Percentiles rank a stretch among this genome's conserved stretches.
Conservation (phyloP, 2,888 invertebrate genomes). For the Petrolisthes cinctipes region DNA sequence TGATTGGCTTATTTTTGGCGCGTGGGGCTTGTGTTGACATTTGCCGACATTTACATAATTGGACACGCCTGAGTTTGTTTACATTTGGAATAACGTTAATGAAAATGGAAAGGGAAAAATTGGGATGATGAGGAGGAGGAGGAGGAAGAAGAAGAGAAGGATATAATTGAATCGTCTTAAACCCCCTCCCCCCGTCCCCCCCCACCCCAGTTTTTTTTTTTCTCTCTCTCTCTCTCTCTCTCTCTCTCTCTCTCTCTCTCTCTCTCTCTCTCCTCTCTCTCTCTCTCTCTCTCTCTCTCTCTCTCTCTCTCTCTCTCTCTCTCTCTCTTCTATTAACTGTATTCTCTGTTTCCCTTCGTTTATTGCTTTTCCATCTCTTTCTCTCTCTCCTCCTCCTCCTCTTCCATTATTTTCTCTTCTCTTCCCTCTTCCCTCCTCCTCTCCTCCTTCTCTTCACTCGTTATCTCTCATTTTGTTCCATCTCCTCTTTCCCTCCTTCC, state of each 20-base stretch:
- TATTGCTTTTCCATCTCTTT: neutral
- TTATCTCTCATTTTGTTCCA: neutral
- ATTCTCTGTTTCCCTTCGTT: neutral
- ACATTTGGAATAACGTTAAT: conserved; percentile 9
- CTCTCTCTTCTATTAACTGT: neutral
- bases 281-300: neutral
- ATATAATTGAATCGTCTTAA: neutral
- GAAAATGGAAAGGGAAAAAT: neutral
- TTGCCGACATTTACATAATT: conserved; percentile 11
- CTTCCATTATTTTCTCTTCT: neutral
- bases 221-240: neutral
- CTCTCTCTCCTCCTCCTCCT: neutral
- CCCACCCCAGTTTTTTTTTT: too few species aligned
- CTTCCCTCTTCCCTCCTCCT: neutral
- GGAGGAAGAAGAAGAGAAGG: neutral
- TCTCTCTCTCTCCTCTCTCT: neutral
- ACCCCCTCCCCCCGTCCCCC: too few species aligned
- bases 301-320: neutral
- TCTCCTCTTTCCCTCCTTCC: neutral
- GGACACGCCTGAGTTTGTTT: neutral
- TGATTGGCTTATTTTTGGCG: neutral
- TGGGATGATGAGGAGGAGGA: neutral
- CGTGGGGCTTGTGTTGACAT: neutral
- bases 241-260: neutral
- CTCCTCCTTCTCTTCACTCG: neutral